phyloP scores from a whole-genome alignment of 92 coral and sea anemone species.

The Heliopora coerulea region DNA sequence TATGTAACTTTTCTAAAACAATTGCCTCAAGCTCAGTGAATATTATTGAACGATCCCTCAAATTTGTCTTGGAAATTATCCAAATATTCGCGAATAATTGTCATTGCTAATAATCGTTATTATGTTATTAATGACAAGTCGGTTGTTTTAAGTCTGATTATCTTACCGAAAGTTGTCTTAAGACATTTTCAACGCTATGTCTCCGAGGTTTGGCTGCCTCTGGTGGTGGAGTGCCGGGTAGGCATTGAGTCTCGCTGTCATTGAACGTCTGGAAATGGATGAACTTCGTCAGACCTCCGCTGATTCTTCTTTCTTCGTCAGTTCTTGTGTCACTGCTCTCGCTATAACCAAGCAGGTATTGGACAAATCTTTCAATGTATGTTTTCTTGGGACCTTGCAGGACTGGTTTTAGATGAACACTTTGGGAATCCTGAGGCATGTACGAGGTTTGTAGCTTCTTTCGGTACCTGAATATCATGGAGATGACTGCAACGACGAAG shows the following conservation, averaged over 20 bases:
- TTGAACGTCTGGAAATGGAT: conserved; percentile 24
- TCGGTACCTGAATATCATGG: conserved; percentile 14
- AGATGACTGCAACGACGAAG: conserved; percentile 16
- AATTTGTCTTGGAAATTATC: too few species aligned
- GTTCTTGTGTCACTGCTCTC: background rate
- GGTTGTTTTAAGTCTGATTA: too few species aligned
- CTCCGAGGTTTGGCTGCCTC: background rate
- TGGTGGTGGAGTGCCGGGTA: background rate
- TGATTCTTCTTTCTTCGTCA: background rate
- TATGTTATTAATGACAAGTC: too few species aligned
- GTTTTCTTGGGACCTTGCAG: conserved; percentile 10
- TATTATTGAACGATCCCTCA: too few species aligned
- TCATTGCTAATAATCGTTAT: too few species aligned
- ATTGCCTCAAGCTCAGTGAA: too few species aligned
- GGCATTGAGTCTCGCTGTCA: conserved; percentile 10
- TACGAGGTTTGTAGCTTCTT: background rate
- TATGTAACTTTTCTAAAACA: too few species aligned
- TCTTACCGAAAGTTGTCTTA: too few species aligned
- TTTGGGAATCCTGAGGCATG: background rate
- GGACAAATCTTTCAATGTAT: conserved; percentile 15
- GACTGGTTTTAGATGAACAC: background rate
- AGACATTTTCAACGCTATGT: background rate
- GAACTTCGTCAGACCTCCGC: conserved; percentile 4
- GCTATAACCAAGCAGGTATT: conserved; percentile 13
- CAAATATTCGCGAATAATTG: too few species aligned